Conservation (phyloP, 2,797 vertebrate species). For the Peromyscus melanophrys region DNA sequence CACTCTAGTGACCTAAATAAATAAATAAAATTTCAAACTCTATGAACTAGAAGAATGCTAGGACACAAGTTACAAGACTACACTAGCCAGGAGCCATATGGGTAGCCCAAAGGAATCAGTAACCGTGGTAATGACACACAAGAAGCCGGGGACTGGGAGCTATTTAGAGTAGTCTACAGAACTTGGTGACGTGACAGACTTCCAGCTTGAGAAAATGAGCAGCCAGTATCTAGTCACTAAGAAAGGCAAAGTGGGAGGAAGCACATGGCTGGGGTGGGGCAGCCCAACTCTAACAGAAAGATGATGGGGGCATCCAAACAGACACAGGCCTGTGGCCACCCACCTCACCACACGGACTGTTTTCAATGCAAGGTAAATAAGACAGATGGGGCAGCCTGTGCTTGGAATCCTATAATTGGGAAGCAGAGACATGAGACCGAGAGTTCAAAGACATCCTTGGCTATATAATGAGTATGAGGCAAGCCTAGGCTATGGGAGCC, state of each 20-base stretch:
- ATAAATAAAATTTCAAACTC: background rate
- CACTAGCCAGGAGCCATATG: background rate
- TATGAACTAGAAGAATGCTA: background rate
- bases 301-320: background rate
- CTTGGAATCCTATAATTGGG: background rate
- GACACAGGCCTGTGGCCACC: background rate
- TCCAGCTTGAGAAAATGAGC: background rate
- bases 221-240: background rate
- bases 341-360: background rate
- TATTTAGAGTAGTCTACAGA: background rate
- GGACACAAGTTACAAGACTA: background rate
- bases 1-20: background rate
- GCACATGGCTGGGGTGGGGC: fast-evolving
- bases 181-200: background rate
- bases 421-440: background rate
- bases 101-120: background rate
- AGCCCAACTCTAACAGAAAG: background rate
- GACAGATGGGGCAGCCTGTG: background rate
- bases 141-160: no score
- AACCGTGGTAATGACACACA: background rate
- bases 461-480: background rate
- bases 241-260: background rate
- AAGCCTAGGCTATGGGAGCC: background rate
- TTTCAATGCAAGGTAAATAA: background rate
- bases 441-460: background rate